phyloP scores from a whole-genome alignment of 2,797 vertebrate species.

The Lithobates pipiens region DNA sequence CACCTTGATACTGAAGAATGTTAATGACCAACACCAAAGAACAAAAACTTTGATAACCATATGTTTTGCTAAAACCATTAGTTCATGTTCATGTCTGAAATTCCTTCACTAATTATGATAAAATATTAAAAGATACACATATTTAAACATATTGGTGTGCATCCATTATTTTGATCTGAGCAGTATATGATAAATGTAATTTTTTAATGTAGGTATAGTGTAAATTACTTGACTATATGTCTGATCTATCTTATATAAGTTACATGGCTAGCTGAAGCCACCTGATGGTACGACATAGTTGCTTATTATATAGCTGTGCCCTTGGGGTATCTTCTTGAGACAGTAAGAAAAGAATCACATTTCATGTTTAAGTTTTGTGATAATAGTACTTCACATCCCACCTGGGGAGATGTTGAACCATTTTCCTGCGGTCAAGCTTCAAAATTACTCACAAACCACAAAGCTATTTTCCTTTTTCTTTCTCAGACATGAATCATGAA shows the following conservation, averaged over 20 bases:
- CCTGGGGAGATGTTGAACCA: background rate
- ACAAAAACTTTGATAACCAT: background rate
- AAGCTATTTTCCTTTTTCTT: background rate
- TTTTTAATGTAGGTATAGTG: background rate
- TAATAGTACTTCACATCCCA: slow-evolving; percentile 11
- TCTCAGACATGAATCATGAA: background rate
- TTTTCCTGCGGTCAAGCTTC: background rate
- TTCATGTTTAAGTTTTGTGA: background rate
- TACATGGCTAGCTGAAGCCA: background rate
- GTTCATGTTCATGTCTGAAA: background rate
- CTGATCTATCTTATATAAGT: background rate
- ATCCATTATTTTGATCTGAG: background rate
- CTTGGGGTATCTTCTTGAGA: background rate
- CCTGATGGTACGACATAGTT: too few relatives aligned
- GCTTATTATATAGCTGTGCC: background rate
- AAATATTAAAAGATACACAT: too few relatives aligned
- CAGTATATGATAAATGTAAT: background rate
- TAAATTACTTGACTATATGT: background rate
- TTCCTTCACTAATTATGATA: background rate
- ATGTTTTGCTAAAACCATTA: background rate
- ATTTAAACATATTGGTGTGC: too few relatives aligned
- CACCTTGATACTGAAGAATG: background rate
- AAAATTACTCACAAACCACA: slow-evolving; percentile 6
- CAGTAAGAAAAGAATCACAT: background rate
- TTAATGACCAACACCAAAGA: background rate